Conservation (phyloP, 2,888 invertebrate genomes). For the Lepeophtheirus nordmannii region DNA sequence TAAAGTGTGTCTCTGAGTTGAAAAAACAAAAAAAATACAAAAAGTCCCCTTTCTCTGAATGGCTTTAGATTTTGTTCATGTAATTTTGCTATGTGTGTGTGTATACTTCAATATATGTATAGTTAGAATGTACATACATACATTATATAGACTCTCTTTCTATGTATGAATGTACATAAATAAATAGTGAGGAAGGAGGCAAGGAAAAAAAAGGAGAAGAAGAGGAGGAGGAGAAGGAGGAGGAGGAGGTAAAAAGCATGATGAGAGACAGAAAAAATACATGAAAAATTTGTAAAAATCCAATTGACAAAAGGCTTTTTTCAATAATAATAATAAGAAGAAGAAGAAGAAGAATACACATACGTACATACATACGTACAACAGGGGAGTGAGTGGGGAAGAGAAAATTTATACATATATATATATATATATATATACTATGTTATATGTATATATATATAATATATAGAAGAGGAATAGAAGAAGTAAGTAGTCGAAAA, state of each 20-base stretch:
- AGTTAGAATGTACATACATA: too few species aligned
- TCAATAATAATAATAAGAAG: neutral
- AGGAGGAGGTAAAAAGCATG: neutral
- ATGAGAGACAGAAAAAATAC: neutral
- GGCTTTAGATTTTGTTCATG: too few species aligned
- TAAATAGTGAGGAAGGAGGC: too few species aligned
- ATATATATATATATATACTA: too few species aligned
- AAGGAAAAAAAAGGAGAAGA: neutral
- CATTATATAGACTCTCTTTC: too few species aligned
- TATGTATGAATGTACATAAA: too few species aligned
- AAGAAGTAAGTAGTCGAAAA: neutral
- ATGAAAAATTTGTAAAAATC: slow-evolving; percentile 1
- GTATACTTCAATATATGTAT: too few species aligned
- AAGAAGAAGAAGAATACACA: neutral
- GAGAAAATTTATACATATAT: neutral
- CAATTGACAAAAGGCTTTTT: slow-evolving; percentile 8
- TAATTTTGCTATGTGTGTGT: too few species aligned
- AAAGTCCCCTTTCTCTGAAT: too few species aligned
- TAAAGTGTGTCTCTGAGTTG: neutral
- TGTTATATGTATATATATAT: neutral
- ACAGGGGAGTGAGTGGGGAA: neutral
- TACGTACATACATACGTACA: neutral
- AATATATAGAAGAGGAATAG: neutral
- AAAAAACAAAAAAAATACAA: too few species aligned
- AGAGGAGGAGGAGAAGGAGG: neutral